Evolutionary conservation across 2,113 vertebrate species (phyloP).

Genomic region (Corynorhinus townsendii): DNA sequence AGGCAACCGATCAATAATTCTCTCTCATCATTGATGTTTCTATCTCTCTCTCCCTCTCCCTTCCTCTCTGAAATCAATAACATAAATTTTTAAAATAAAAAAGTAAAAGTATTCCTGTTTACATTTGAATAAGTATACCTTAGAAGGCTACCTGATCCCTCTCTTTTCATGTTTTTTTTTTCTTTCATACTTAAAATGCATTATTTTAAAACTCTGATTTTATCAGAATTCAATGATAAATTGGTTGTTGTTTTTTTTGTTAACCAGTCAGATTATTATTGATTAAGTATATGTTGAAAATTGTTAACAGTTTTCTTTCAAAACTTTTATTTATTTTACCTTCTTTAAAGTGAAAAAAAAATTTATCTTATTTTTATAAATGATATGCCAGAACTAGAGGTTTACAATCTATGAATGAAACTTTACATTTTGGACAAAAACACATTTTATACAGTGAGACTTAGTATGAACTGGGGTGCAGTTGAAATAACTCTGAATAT

Average conservation of each 20-base stretch:
- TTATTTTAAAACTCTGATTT: background rate
- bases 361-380: background rate
- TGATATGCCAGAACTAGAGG: background rate
- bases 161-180: background rate
- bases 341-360: background rate
- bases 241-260: background rate
- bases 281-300: background rate
- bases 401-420: background rate
- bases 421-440: background rate
- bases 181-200: background rate
- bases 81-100: too few relatives aligned
- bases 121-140: background rate
- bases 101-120: background rate
- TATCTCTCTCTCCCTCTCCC: too few relatives aligned
- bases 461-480: background rate
- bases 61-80: too few relatives aligned
- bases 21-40: too few relatives aligned
- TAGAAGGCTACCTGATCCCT: background rate
- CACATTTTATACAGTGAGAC: background rate
- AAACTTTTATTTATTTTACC: background rate
- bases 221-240: background rate
- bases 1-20: too few relatives aligned
- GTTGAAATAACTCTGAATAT: background rate
- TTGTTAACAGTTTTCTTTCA: background rate
- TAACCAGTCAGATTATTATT: background rate